These are phyloP conservation scores for Calycopis cecrops DNA, from an alignment of 1,140 invertebrate species.

Conservation along the genomic window DNA sequence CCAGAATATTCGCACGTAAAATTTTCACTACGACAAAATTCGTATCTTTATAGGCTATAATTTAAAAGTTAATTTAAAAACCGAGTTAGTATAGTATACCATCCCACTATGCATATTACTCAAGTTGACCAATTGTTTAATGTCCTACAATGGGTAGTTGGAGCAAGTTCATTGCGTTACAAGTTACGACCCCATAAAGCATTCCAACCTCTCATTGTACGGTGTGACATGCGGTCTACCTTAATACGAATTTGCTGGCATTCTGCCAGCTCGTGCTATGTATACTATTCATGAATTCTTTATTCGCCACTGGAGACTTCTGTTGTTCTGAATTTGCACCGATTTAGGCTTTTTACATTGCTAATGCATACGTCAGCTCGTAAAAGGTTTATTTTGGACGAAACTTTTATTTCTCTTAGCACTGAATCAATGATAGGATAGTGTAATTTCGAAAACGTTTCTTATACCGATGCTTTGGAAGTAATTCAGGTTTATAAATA, in stretches of 20 bases:
- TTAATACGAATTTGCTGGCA: slow-evolving; percentile 17
- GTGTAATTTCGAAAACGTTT: too few species aligned
- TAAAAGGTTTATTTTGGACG: too few species aligned
- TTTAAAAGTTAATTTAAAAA: too few species aligned
- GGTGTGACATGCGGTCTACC: slow-evolving; percentile 15
- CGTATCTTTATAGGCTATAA: too few species aligned
- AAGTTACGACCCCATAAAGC: slow-evolving; percentile 3
- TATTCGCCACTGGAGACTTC: slow-evolving; percentile 6
- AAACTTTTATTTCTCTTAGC: too few species aligned
- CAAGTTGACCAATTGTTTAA: slow-evolving; percentile 6
- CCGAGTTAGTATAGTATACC: too few species aligned
- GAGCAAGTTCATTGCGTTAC: neutral
- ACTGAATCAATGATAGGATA: too few species aligned
- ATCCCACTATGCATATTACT: neutral
- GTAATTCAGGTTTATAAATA: too few species aligned
- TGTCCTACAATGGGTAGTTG: slow-evolving; percentile 1
- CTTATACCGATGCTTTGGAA: too few species aligned
- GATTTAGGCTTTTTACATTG: slow-evolving; percentile 5
- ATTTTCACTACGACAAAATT: too few species aligned
- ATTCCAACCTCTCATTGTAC: neutral
- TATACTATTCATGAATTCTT: slow-evolving; percentile 16
- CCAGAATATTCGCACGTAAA: too few species aligned
- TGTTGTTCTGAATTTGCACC: slow-evolving; percentile 16
- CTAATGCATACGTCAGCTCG: neutral
- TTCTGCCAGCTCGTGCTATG: slow-evolving; percentile 12